Evolutionary conservation across 2,797 vertebrate species (phyloP).

Genomic region (Mormyrops attenuatus): DNA sequence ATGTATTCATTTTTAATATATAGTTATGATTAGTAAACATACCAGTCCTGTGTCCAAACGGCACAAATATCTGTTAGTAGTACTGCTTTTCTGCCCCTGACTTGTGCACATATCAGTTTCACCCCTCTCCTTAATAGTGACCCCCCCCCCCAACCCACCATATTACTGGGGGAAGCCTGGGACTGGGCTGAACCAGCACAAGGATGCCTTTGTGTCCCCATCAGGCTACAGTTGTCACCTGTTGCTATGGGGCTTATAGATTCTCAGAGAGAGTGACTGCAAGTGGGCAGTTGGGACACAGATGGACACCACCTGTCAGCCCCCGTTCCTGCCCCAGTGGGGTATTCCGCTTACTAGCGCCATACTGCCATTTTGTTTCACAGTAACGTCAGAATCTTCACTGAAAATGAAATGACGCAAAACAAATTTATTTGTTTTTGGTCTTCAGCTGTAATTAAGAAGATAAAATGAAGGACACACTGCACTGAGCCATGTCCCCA

Average conservation of each 20-base stretch:
- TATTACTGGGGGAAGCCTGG: neutral
- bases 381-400: neutral
- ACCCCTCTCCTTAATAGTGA: neutral
- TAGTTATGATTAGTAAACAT: neutral
- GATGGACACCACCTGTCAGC: conserved; percentile 5
- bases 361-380: neutral
- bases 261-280: neutral
- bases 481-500: neutral
- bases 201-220: conserved; percentile 29
- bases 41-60: neutral
- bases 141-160: neutral
- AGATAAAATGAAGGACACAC: neutral
- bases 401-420: neutral
- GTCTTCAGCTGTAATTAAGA: no score
- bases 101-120: neutral
- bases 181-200: conserved; percentile 27
- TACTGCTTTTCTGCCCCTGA: neutral
- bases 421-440: neutral
- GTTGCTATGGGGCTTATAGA: neutral
- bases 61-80: neutral
- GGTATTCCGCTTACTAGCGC: neutral
- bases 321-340: neutral
- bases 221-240: conserved; percentile 31
- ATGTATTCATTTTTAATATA: neutral
- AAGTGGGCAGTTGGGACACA: neutral